Conservation (phyloP, 2,888 invertebrate genomes). For the Brachynemurus nebulosus region DNA sequence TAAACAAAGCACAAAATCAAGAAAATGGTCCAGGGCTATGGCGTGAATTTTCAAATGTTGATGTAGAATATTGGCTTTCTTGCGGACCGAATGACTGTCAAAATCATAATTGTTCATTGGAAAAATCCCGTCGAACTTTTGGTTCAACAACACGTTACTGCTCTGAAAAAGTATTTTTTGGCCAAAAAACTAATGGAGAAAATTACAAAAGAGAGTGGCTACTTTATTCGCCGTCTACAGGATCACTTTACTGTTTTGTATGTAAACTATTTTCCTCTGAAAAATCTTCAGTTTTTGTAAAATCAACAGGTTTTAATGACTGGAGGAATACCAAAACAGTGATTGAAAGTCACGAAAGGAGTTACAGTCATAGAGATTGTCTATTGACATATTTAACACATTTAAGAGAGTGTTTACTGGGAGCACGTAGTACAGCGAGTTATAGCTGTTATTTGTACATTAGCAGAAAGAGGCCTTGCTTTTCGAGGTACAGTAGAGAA, state of each 20-base stretch:
- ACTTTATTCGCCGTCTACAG: conserved; percentile 10
- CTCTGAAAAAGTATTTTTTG: background rate
- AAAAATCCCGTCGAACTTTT: background rate
- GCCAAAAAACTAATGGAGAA: background rate
- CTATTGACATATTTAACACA: conserved; percentile 5
- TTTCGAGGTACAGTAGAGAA: conserved; percentile 10
- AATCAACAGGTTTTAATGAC: background rate
- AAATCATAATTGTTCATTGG: background rate
- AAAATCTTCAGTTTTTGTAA: conserved; percentile 11
- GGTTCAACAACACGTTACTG: background rate
- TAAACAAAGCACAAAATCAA: conserved; percentile 10
- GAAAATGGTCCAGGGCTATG: conserved; percentile 3
- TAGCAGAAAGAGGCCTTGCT: conserved; percentile 12
- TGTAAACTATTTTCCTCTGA: conserved; percentile 9
- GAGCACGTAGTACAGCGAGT: conserved; percentile 8
- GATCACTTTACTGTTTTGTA: conserved; percentile 11
- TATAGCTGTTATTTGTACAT: conserved; percentile 11
- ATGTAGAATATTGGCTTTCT: conserved; percentile 5
- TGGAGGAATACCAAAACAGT: background rate
- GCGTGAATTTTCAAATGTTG: background rate
- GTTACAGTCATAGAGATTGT: background rate
- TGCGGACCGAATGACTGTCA: background rate
- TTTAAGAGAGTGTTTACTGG: conserved; percentile 11
- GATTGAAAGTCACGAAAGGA: background rate
- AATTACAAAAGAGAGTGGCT: conserved; percentile 2